Base-by-base conservation (phyloP, 2,113 vertebrate species). In the Holacanthus passer region DNA sequence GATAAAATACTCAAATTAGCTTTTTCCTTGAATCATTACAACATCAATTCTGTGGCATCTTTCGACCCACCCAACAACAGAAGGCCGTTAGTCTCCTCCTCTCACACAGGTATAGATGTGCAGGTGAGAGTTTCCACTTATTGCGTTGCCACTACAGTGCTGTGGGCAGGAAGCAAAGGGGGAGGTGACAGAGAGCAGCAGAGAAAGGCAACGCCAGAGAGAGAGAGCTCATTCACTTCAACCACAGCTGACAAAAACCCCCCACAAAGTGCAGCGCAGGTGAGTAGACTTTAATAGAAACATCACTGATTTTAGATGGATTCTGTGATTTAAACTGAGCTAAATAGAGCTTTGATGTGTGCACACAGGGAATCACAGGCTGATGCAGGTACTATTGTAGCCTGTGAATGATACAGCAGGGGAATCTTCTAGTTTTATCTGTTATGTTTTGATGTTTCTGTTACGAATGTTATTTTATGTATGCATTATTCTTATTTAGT, bases 81-180 rank as follows among this genome's bases (percentile, higher is more conserved):
- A 50, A 71, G 41, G 19, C 67, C n/a, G 24, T 67, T 59, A 78
- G 77, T 83, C 87, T 77, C 88, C 88, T 85, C 91, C 85, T 89
- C 84, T 73, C 47, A 29, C 85, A 55, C 73, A 58, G 48, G 32
- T 71, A 59, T 80, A 82, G 63, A 16, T 29, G 60, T 74, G 69
- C 85, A 84, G 84, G 82, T 87, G 88, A 94, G 82, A 92, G 82
- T 93, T 94, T 91, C 84, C 89, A 88, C 81, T 92, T 89, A 84
- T 90, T 91, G 79, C 39, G 9, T 78, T 81, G 74, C 62, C 63
- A 71, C 79, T 87, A 24, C 37, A 65, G 73, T 86, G 80, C 81
- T 87, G 88, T 92, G 78, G 89, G 81, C 65, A 86, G 88, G 77
- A 82, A 85, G 77, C 55, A 10, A 52, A 82, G 35, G 76, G 63